Percentiles rank a stretch among this genome's conserved stretches.
phyloP scores from a whole-genome alignment of 2,797 vertebrate genomes.

The Crax fasciolata region DNA sequence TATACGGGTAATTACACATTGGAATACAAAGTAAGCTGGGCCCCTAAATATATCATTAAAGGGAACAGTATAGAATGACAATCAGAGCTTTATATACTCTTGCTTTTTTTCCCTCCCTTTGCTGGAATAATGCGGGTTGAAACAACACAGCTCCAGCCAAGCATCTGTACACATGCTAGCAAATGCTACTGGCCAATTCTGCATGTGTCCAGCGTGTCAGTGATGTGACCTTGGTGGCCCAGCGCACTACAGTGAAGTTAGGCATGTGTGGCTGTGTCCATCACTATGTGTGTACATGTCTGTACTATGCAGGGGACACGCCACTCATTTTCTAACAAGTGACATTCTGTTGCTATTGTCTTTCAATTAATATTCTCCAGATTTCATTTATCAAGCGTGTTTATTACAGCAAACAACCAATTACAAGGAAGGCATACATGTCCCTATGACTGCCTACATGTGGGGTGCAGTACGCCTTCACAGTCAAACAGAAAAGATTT shows the following conservation, averaged over 20 bases:
- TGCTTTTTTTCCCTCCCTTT: background rate
- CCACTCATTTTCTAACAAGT: conserved; percentile 44
- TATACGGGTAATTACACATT: conserved; percentile 84
- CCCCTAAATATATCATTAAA: conserved; percentile 79
- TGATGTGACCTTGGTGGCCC: background rate
- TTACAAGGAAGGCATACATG: conserved; percentile 32
- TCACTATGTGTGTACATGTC: background rate
- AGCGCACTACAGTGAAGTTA: background rate
- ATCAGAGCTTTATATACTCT: conserved; percentile 12
- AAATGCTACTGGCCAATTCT: background rate
- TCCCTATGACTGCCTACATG: conserved; percentile 22
- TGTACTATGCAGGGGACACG: conserved; percentile 49
- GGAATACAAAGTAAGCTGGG: conserved; percentile 78
- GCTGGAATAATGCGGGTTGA: background rate
- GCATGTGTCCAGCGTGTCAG: background rate
- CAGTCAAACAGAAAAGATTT: background rate
- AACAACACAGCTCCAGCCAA: conserved; percentile 1
- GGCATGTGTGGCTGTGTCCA: fast-evolving
- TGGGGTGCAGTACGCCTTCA: background rate
- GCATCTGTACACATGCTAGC: conserved; percentile 13
- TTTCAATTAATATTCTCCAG: conserved; percentile 53
- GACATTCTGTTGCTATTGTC: conserved; percentile 66
- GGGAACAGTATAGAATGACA: conserved; percentile 67
- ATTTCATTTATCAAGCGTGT: conserved; percentile 66
- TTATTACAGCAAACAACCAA: conserved; percentile 42